Evolutionary conservation across 2,113 vertebrate genomes (phyloP).

Genomic region (Salvelinus fontinalis): DNA sequence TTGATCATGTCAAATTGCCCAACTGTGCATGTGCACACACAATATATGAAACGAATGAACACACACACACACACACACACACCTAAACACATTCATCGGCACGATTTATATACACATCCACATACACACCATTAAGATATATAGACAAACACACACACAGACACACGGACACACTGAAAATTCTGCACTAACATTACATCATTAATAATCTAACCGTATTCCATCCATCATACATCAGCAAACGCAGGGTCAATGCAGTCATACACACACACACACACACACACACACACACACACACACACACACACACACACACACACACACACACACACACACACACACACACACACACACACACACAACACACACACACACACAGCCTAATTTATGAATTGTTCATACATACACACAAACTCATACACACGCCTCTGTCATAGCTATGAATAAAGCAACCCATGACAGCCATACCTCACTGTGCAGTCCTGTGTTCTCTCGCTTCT

Average conservation of each 20-base stretch:
- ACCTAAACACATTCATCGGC: background rate
- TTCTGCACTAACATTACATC: conserved; percentile 68
- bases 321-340: background rate
- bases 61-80: conserved; percentile 17
- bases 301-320: background rate
- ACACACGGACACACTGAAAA: conserved; percentile 36
- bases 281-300: background rate
- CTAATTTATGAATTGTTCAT: too few relatives aligned
- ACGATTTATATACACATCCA: background rate
- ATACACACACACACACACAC: conserved; percentile 1
- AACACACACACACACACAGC: background rate
- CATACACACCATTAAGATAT: background rate
- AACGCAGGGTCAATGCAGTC: conserved; percentile 7
- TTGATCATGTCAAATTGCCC: background rate
- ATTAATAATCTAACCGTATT: conserved; percentile 53
- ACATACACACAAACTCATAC: background rate
- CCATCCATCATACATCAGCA: conserved; percentile 48
- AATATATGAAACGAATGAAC: background rate
- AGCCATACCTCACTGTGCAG: background rate
- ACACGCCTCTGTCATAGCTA: background rate
- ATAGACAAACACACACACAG: conserved; percentile 6
- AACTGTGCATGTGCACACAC: background rate
- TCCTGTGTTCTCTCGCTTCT: background rate
- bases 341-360: background rate
- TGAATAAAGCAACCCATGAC: background rate